Evolutionary conservation across 1,140 invertebrate species (phyloP).

Genomic region (Sycobia sp.): DNA sequence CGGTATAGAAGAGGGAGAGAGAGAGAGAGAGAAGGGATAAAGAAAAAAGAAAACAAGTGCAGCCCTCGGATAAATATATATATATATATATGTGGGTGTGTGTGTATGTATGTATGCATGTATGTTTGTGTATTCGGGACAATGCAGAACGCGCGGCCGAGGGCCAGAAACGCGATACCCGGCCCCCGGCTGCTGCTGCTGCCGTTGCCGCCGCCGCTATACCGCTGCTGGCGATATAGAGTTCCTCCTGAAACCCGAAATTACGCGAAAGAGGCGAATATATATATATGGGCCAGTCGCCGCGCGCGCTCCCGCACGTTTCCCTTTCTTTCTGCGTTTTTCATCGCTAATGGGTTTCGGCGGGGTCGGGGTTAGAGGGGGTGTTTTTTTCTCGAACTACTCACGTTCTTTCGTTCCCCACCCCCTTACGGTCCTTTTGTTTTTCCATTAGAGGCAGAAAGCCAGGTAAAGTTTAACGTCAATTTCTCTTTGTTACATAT

Average conservation of each 20-base stretch:
- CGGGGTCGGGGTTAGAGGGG: neutral
- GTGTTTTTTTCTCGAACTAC: no score
- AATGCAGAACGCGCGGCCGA: conserved; percentile 31
- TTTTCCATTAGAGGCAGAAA: neutral
- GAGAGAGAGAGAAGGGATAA: conserved; percentile 31
- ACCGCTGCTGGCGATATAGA: conserved; percentile 41
- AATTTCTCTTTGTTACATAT: no score
- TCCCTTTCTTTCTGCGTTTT: neutral
- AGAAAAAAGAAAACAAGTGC: conserved; percentile 42
- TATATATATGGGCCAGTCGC: conserved; percentile 4
- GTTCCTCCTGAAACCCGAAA: conserved; percentile 41
- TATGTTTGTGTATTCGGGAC: no score
- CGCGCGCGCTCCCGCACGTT: conserved; percentile 13
- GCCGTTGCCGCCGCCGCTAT: conserved; percentile 37
- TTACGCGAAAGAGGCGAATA: conserved; percentile 42
- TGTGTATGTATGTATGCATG: no score
- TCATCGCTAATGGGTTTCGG: neutral
- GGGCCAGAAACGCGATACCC: neutral
- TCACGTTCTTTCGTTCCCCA: neutral
- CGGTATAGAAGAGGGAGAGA: neutral
- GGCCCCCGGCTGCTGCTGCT: no score
- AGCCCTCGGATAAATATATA: no score
- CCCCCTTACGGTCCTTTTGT: neutral
- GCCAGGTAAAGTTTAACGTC: conserved; percentile 3
- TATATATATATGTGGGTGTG: no score